These are phyloP conservation scores for Xenops minutus DNA, from an alignment of 2,797 vertebrate species.

Conservation along the genomic window DNA sequence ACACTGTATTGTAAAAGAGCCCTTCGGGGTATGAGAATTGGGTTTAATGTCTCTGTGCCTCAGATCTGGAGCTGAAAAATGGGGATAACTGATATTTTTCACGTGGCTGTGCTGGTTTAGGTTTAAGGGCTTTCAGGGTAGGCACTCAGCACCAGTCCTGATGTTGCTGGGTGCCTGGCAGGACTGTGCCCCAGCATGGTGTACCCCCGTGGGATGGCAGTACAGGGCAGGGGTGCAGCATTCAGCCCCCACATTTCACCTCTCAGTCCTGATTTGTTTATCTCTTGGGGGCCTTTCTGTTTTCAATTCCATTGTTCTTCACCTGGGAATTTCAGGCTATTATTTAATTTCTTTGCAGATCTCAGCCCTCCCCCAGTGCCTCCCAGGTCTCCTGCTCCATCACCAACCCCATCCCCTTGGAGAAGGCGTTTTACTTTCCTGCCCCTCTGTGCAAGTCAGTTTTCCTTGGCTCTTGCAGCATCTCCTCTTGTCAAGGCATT, in stretches of 20 bases:
- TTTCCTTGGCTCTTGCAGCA: constrained; percentile 47
- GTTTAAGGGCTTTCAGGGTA: not conserved
- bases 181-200: fast-evolving
- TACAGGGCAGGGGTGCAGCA: not conserved
- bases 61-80: not conserved
- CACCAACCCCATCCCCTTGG: not conserved
- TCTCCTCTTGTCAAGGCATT: constrained; percentile 64
- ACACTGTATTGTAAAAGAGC: not conserved
- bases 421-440: constrained; percentile 27
- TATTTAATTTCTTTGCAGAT: constrained; percentile 67
- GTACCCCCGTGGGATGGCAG: not conserved
- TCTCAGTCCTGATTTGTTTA: constrained; percentile 12
- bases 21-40: not conserved
- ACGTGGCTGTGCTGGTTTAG: not conserved
- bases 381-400: not conserved
- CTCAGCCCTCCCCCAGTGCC: constrained; percentile 37
- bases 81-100: not conserved
- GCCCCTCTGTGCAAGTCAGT: constrained; percentile 22
- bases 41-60: not conserved
- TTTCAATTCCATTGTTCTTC: constrained; percentile 63
- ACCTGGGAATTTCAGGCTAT: constrained; percentile 66
- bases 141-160: fast-evolving
- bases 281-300: constrained; percentile 53
- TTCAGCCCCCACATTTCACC: not conserved
- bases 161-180: not conserved